Evolutionary conservation across 2,797 vertebrate species (phyloP).

Genomic region (Allobates femoralis): DNA sequence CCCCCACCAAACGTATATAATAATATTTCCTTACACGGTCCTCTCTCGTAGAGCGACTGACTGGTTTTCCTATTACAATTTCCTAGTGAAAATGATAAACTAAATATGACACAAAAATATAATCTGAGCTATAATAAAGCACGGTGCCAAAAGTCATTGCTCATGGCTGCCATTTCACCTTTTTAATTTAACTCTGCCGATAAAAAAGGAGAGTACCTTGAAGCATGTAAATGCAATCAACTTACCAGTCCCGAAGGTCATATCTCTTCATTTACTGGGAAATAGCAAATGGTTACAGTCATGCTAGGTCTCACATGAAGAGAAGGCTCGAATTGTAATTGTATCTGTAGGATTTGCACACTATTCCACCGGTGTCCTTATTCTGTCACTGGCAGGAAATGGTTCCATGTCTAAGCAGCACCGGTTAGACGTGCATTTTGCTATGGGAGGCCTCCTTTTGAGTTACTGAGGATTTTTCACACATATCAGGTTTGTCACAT

Average conservation of each 20-base stretch:
- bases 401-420: not conserved
- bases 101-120: constrained; percentile 45
- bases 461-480: constrained; percentile 33
- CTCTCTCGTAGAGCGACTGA: not conserved
- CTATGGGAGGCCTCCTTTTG: not conserved
- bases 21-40: not conserved
- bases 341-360: constrained; percentile 41
- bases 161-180: constrained; percentile 53
- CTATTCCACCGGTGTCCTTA: constrained; percentile 32
- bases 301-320: constrained; percentile 49
- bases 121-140: constrained; percentile 38
- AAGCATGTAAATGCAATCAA: constrained; percentile 61
- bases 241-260: constrained; percentile 56
- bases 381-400: constrained; percentile 2
- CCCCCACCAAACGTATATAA: not conserved
- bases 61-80: constrained; percentile 16
- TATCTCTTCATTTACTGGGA: constrained; percentile 55
- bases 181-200: constrained; percentile 51
- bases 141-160: constrained; percentile 40
- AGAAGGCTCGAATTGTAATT: constrained; percentile 46
- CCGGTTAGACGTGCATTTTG: not conserved
- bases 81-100: constrained; percentile 19
- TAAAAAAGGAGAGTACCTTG: constrained; percentile 55
- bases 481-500: constrained; percentile 49
- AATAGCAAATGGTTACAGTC: constrained; percentile 50